Conservation (phyloP, 1,140 invertebrate genomes). For the Procambarus clarkii region DNA sequence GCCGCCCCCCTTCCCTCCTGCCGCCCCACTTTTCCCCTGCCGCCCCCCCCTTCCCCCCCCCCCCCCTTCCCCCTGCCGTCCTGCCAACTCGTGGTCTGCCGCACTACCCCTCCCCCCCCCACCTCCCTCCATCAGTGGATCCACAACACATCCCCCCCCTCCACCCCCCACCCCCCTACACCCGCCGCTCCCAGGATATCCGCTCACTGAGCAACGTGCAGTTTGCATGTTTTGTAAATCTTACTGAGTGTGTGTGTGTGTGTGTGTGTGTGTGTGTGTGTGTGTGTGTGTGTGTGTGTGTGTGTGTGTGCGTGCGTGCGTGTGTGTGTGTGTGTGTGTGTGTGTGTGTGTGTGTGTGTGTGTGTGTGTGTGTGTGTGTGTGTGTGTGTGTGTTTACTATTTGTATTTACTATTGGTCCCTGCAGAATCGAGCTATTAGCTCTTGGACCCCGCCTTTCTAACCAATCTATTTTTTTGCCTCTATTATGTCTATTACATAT, state of each 20-base stretch:
- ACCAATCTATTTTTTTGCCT: no score
- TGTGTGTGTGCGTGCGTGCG: neutral
- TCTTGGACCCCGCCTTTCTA: no score
- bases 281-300: neutral
- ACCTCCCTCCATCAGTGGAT: neutral
- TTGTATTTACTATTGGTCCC: no score
- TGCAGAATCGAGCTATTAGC: no score
- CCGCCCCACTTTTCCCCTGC: no score
- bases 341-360: neutral
- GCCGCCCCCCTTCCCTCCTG: neutral
- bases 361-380: no score
- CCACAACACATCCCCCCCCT: neutral
- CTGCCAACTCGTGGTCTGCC: neutral
- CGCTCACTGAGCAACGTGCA: neutral
- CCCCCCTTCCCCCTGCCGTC: neutral
- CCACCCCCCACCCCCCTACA: neutral
- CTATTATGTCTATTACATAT: no score
- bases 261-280: neutral
- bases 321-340: neutral
- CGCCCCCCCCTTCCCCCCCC: neutral
- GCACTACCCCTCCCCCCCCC: neutral
- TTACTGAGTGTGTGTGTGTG: neutral
- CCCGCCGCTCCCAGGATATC: neutral
- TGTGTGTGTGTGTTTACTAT: no score
- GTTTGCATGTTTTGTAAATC: constrained; percentile 2